These are phyloP conservation scores for Hyppa rectilinea DNA, from an alignment of 2,888 invertebrate species.

Conservation along the genomic window DNA sequence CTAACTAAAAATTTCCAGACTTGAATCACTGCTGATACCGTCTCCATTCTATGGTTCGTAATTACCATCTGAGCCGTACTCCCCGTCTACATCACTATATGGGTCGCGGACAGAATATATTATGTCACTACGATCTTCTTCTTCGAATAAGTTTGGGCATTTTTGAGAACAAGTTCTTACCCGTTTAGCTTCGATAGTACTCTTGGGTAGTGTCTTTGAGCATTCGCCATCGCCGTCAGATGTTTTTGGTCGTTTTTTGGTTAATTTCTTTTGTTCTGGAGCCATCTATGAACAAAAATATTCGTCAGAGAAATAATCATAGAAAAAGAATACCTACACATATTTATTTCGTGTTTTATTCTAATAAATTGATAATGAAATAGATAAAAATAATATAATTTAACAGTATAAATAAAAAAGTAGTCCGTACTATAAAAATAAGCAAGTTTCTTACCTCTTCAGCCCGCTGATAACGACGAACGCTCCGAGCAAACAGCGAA, in stretches of 20 bases:
- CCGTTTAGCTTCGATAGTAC: constrained; percentile 13
- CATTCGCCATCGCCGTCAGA: constrained; percentile 8
- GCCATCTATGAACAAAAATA: too few species aligned
- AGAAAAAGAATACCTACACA: too few species aligned
- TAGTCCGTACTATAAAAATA: constrained; percentile 1
- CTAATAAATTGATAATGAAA: constrained; percentile 10
- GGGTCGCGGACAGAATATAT: constrained; percentile 8
- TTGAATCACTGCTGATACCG: constrained; percentile 18
- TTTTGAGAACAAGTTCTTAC: constrained; percentile 17
- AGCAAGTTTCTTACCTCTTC: too few species aligned
- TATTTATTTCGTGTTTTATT: too few species aligned
- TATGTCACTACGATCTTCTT: constrained; percentile 14
- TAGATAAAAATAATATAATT: constrained; percentile 17
- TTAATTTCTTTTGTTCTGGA: constrained; percentile 9
- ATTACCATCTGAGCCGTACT: constrained; percentile 16
- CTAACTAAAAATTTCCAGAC: constrained; percentile 15
- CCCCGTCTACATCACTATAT: constrained; percentile 19
- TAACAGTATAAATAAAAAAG: constrained; percentile 18
- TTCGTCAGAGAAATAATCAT: too few species aligned
- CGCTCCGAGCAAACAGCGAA: too few species aligned
- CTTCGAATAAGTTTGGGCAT: constrained; percentile 8
- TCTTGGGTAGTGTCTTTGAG: constrained; percentile 14
- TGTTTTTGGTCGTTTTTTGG: constrained; percentile 4
- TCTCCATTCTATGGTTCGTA: constrained; percentile 15
- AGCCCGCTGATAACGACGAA: too few species aligned